Evolutionary conservation across 2,888 invertebrate species (phyloP), one percentile per base, ranked within the genome.

Genomic region (Mythimna vitellina): DNA sequence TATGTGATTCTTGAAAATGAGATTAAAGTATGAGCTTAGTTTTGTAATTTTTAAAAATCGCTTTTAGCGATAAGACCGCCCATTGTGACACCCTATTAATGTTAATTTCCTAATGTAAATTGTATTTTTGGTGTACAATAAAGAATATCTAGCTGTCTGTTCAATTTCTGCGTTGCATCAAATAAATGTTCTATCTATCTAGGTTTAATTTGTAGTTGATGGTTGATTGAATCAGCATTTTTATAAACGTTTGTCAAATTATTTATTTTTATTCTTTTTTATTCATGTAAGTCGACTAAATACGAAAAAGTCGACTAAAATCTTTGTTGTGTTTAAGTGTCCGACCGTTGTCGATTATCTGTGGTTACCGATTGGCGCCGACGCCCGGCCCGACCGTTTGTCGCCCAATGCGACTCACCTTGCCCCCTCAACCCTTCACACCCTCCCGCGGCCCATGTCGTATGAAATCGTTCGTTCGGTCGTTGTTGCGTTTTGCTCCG

Each of bases 401-500:
- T 9, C 17, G 60, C 51, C 49, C 22, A 68, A 9, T 29, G 62
- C 64, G 25, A 54, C 68, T 67, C 63, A 62, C 65, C 74, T 70
- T 70, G 20, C 68, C 70, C 79, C 71, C 62, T 65, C 65, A 54
- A 53, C 80, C 58, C 65, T 72, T 58, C 65, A 49, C 38, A 54
- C 63, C 81, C 81, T 65, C 63, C 38, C 54, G 51, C 54, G 54
- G 51, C 66, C 58, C 71, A 49, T 64, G 58, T 65, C 61, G 74
- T 49, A 68, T 76, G 72, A 73, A 73, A 57, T 76, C 56, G 73
- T 73, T 73, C 76, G 76, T 73, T 73, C 72, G 9, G 58, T 32
- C 72, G 80, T 82, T 80, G 81, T 82, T 83, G 78, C 79, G 72
- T 81, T 86, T 88, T 86, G 86, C 82, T 87, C 80, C 82, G 87